phyloP scores from a whole-genome alignment of 2,888 invertebrate genomes.

The Frankliniella fusca region DNA sequence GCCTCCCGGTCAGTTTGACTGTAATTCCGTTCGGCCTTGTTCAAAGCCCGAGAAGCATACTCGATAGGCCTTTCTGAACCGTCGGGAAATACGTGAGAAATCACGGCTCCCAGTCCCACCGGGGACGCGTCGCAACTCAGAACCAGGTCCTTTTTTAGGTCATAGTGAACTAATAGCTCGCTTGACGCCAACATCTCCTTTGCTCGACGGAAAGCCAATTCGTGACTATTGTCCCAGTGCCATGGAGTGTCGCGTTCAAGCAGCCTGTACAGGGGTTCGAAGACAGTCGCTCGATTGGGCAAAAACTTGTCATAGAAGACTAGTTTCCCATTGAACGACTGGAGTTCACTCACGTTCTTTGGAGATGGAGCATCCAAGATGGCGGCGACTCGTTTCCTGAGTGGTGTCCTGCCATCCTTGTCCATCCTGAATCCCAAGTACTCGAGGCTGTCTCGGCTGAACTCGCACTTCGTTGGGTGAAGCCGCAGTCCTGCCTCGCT shows the following conservation, averaged over 20 bases:
- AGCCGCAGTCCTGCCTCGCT: not conserved
- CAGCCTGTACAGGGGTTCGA: not conserved
- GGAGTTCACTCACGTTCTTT: not conserved
- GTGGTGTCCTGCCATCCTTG: not conserved
- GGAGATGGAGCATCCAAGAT: not conserved
- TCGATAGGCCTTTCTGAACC: not conserved
- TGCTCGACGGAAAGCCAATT: not conserved
- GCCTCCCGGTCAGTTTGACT: constrained; percentile 33
- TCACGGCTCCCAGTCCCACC: not conserved
- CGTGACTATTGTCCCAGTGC: not conserved
- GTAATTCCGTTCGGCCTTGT: not conserved
- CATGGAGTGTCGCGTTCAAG: not conserved
- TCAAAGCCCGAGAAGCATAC: not conserved
- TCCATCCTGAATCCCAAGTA: not conserved
- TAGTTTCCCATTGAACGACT: not conserved
- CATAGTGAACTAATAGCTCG: not conserved
- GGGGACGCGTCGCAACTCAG: not conserved
- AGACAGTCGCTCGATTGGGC: not conserved
- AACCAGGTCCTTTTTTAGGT: not conserved
- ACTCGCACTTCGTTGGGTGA: not conserved
- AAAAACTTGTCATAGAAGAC: not conserved
- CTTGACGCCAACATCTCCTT: not conserved
- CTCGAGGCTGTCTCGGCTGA: not conserved
- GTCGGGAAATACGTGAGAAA: not conserved
- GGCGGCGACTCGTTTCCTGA: not conserved